These are phyloP conservation scores for Chiloscyllium plagiosum DNA, from an alignment of 2,113 vertebrate genomes.

Conservation along the genomic window DNA sequence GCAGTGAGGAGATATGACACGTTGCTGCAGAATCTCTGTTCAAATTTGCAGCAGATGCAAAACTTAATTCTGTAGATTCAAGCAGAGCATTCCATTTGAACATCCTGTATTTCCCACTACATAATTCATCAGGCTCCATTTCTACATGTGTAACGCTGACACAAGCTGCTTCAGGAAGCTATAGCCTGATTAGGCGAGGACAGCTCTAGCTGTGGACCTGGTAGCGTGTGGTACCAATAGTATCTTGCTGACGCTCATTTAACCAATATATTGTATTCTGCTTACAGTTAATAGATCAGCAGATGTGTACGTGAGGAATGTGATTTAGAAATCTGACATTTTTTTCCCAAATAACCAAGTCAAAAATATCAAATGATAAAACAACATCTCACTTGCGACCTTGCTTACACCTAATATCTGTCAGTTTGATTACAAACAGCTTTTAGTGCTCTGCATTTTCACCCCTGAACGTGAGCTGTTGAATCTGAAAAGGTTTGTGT, in stretches of 20 bases:
- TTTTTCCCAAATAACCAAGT: not conserved
- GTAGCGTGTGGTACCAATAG: constrained; percentile 12
- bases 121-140: constrained; percentile 27
- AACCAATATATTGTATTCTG: constrained; percentile 3
- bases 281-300: not conserved
- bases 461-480: constrained; percentile 39
- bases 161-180: constrained; percentile 29
- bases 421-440: constrained; percentile 9
- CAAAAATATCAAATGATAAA: not conserved
- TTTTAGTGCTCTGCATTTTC: not conserved
- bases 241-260: constrained; percentile 19
- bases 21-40: not conserved
- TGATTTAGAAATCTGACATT: not conserved
- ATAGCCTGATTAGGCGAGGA: not conserved
- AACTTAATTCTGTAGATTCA: not conserved
- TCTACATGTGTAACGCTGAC: not conserved
- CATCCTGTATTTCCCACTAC: constrained; percentile 21
- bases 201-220: constrained; percentile 28
- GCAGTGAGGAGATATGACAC: not conserved
- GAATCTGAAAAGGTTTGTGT: constrained; percentile 49
- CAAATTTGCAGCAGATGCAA: constrained; percentile 24
- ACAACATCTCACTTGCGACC: not conserved
- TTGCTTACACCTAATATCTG: not conserved
- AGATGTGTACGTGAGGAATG: not conserved
- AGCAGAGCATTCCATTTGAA: not conserved